Evolutionary conservation across 2,888 invertebrate species (phyloP).

Genomic region (Lutraria lutraria): DNA sequence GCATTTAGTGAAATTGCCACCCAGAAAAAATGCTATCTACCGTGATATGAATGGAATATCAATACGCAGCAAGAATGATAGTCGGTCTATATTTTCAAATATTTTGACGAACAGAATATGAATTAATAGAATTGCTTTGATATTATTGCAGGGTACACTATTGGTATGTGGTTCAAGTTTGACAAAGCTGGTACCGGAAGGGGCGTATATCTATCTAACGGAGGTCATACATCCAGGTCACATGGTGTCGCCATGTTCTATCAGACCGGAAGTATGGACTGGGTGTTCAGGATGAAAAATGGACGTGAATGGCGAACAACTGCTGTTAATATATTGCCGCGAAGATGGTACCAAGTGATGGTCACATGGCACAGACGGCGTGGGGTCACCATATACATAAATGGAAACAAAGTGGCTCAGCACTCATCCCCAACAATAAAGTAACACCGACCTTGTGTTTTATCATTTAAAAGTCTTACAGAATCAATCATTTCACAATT

Average conservation of each 20-base stretch:
- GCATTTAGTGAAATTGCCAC: no score
- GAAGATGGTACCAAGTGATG: slow-evolving; percentile 85
- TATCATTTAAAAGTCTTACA: no score
- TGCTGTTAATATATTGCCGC: slow-evolving; percentile 75
- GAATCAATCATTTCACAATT: no score
- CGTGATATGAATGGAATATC: no score
- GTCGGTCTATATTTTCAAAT: no score
- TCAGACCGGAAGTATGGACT: slow-evolving; percentile 79
- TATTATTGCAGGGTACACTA: slow-evolving; percentile 81
- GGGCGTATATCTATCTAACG: slow-evolving; percentile 84
- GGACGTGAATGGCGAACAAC: slow-evolving; percentile 82
- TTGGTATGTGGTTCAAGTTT: slow-evolving; percentile 84
- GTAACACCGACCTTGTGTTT: slow-evolving; percentile 26
- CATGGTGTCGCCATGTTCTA: slow-evolving; percentile 86
- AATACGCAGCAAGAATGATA: no score
- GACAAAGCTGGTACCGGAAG: slow-evolving; percentile 73
- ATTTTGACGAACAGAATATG: no score
- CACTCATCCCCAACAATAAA: slow-evolving; percentile 53
- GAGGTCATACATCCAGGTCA: slow-evolving; percentile 81
- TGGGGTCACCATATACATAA: slow-evolving; percentile 82
- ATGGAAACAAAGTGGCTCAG: slow-evolving; percentile 80
- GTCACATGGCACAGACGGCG: slow-evolving; percentile 81
- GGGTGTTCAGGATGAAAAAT: slow-evolving; percentile 81
- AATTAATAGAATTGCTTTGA: neutral
- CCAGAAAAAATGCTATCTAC: no score